Evolutionary conservation across 2,888 invertebrate species (phyloP).

Genomic region (Brachypalpus laphriformis): DNA sequence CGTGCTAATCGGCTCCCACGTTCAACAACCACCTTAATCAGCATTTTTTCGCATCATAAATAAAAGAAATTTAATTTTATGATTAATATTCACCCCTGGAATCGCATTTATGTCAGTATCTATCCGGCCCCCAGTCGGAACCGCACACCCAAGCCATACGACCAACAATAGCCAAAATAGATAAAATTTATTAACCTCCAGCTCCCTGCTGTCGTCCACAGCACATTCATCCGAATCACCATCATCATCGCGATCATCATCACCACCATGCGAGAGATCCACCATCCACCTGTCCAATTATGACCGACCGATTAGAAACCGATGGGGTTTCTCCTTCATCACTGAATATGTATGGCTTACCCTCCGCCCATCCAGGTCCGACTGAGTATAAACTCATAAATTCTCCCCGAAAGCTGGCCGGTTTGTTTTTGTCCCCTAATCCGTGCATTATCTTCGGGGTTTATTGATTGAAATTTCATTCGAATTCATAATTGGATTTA

Average conservation of each 20-base stretch:
- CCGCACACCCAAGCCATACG: background rate
- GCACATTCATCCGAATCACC: conserved; percentile 22
- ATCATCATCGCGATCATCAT: conserved; percentile 25
- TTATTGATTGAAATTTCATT: conserved; percentile 64
- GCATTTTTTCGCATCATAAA: conserved; percentile 28
- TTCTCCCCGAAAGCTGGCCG: conserved; percentile 6
- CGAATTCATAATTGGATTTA: conserved; percentile 48
- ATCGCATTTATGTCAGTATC: conserved; percentile 27
- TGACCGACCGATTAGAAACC: conserved; percentile 28
- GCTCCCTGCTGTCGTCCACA: conserved; percentile 37
- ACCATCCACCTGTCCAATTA: conserved; percentile 45
- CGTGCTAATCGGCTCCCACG: background rate
- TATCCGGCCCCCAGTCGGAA: conserved; percentile 10
- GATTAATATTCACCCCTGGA: conserved; percentile 28
- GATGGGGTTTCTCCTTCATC: background rate
- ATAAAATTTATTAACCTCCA: conserved; percentile 34
- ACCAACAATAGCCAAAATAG: conserved; percentile 24
- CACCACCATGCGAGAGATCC: conserved; percentile 30
- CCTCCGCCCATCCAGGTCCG: background rate
- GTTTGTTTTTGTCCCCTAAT: conserved; percentile 47
- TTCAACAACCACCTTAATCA: background rate
- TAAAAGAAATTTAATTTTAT: conserved; percentile 2
- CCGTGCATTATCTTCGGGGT: conserved; percentile 46
- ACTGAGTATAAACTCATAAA: conserved; percentile 39
- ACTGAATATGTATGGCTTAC: conserved; percentile 28